Conservation (phyloP, 2,797 vertebrate genomes). For the Brachyrhaphis roseni region DNA sequence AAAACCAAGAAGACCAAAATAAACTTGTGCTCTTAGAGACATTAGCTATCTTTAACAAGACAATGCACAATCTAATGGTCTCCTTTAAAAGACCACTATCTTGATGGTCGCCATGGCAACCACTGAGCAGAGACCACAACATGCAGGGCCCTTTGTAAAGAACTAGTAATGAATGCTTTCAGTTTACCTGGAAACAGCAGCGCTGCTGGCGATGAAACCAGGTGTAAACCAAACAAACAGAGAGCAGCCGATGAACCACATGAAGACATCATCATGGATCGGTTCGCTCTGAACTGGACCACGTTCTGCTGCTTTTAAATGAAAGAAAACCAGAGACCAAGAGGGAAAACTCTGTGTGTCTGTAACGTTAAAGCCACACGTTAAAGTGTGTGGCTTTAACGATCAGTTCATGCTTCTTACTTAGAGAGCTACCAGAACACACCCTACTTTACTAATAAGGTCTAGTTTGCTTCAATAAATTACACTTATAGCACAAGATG, state of each 20-base stretch:
- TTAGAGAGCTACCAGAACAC: not conserved
- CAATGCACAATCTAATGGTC: not conserved
- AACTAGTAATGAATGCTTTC: not conserved
- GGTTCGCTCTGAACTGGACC: not conserved
- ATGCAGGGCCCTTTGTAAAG: not conserved
- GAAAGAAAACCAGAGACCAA: not conserved
- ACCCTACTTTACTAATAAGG: not conserved
- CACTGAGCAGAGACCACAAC: not conserved
- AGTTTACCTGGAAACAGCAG: not conserved
- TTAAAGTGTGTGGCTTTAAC: not conserved
- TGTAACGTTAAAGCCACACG: too few relatives aligned
- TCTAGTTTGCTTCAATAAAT: not conserved
- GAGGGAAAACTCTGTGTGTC: not conserved
- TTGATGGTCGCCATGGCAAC: not conserved
- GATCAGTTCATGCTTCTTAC: not conserved
- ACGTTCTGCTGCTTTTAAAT: not conserved
- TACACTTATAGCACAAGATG: not conserved
- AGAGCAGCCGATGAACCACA: not conserved
- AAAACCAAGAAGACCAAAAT: not conserved
- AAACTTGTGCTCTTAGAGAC: not conserved
- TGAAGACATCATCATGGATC: not conserved
- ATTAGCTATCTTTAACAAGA: not conserved
- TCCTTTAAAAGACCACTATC: not conserved
- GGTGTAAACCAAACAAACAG: not conserved
- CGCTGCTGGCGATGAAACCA: not conserved